Evolutionary conservation across 2,113 vertebrate species (phyloP).

Genomic region (Dascyllus trimaculatus): DNA sequence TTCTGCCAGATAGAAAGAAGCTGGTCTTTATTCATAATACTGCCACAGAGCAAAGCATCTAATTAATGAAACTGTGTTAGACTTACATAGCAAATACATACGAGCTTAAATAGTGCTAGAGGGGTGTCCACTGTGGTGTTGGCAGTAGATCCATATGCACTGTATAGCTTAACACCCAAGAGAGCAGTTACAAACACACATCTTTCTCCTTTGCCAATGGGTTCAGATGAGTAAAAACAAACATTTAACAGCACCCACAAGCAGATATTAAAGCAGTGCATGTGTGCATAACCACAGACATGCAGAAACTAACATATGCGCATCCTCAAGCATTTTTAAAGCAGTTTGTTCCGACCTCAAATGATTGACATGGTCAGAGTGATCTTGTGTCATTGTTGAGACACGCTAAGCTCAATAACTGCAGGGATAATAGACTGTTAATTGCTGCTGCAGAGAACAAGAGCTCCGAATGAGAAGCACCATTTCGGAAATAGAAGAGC

Average conservation of each 20-base stretch:
- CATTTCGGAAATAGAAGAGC: slow-evolving; percentile 61
- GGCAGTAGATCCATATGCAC: no score
- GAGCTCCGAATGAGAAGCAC: slow-evolving; percentile 47
- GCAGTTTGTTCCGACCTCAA: slow-evolving; percentile 8
- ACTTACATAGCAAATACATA: background rate
- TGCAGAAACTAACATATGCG: background rate
- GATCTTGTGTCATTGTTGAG: slow-evolving; percentile 64
- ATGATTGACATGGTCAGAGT: slow-evolving; percentile 54
- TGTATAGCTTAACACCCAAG: background rate
- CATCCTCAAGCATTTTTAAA: slow-evolving; percentile 1
- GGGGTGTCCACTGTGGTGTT: no score
- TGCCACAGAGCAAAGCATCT: background rate
- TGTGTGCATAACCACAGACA: background rate
- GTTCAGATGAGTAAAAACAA: background rate
- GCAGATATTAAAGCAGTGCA: background rate
- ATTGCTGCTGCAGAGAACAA: slow-evolving; percentile 66
- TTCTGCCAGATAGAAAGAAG: background rate
- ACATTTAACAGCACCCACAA: background rate
- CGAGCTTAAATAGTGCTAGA: background rate
- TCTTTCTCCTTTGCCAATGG: background rate
- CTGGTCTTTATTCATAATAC: background rate
- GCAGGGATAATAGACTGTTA: slow-evolving; percentile 71
- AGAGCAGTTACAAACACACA: background rate
- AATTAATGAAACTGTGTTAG: background rate
- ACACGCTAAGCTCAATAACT: slow-evolving; percentile 64